Conservation (phyloP, 1,140 invertebrate species). For the Arion vulgaris region DNA sequence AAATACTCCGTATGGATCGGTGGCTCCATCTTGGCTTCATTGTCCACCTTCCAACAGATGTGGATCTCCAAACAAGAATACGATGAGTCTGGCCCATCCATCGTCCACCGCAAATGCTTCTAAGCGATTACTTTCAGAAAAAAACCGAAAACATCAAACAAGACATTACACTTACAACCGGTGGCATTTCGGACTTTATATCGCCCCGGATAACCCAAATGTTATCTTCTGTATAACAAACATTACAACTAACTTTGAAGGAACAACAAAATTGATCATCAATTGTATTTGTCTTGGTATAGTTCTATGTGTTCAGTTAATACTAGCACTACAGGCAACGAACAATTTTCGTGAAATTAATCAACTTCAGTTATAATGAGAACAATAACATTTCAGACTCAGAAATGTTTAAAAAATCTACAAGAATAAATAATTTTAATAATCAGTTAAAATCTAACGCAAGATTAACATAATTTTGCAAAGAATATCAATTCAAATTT, state of each 20-base stretch:
- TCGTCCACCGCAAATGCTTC: slow-evolving; percentile 97
- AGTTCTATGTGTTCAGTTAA: too few species aligned
- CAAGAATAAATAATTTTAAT: not conserved
- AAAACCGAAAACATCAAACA: not conserved
- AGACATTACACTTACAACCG: not conserved
- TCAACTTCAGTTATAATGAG: too few species aligned
- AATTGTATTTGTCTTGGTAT: too few species aligned
- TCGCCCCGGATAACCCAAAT: not conserved
- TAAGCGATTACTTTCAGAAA: slow-evolving; percentile 75
- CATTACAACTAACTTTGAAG: not conserved
- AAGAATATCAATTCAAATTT: not conserved
- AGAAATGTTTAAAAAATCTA: too few species aligned
- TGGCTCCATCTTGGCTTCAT: slow-evolving; percentile 74
- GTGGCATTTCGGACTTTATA: slow-evolving; percentile 15
- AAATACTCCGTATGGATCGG: slow-evolving; percentile 74
- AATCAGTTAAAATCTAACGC: not conserved
- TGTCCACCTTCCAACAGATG: slow-evolving; percentile 76
- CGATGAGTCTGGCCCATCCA: slow-evolving; percentile 93
- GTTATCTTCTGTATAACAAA: not conserved
- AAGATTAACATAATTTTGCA: not conserved
- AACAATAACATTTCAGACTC: too few species aligned
- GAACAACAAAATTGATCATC: not conserved
- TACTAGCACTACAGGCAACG: too few species aligned
- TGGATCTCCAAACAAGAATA: slow-evolving; percentile 72
- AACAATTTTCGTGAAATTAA: too few species aligned